phyloP scores from a whole-genome alignment of 2,888 invertebrate species.

The Malthinus seriepunctatus region DNA sequence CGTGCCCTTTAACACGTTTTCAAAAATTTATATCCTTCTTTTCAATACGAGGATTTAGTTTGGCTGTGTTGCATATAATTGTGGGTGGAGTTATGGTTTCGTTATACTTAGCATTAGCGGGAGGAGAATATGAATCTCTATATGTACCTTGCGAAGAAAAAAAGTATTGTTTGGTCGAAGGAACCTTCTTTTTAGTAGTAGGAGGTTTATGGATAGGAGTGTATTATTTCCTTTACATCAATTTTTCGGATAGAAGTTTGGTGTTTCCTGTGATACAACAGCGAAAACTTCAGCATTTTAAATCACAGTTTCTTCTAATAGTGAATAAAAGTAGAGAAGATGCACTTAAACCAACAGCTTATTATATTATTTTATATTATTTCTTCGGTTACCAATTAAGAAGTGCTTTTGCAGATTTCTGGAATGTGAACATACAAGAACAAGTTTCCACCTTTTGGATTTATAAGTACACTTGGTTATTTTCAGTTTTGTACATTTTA shows the following conservation, averaged over 20 bases:
- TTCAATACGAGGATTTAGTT: slow-evolving; percentile 62
- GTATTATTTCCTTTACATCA: slow-evolving; percentile 62
- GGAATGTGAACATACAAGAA: slow-evolving; percentile 59
- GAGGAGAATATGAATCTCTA: slow-evolving; percentile 61
- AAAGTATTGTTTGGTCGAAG: slow-evolving; percentile 66
- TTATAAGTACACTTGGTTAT: slow-evolving; percentile 67
- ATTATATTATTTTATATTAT: slow-evolving; percentile 66
- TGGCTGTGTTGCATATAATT: slow-evolving; percentile 62
- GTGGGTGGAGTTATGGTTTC: slow-evolving; percentile 71
- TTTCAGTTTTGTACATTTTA: slow-evolving; percentile 69
- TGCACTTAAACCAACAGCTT: slow-evolving; percentile 65
- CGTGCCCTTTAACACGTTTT: slow-evolving; percentile 69
- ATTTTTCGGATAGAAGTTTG: slow-evolving; percentile 61
- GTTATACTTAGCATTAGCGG: slow-evolving; percentile 69
- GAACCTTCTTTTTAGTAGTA: slow-evolving; percentile 68
- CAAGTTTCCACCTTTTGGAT: slow-evolving; percentile 58
- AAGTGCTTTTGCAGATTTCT: slow-evolving; percentile 57
- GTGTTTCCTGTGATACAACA: slow-evolving; percentile 73
- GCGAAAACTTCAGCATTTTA: slow-evolving; percentile 69
- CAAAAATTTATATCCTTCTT: slow-evolving; percentile 66
- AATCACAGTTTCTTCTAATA: slow-evolving; percentile 60
- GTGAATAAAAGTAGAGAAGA: slow-evolving; percentile 62
- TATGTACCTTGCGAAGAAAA: slow-evolving; percentile 56
- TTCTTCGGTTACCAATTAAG: slow-evolving; percentile 63
- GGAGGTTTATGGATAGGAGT: slow-evolving; percentile 71